Evolutionary conservation across 2,888 invertebrate genomes (phyloP), one percentile per base, ranked within the genome.

Genomic region (Drosophila diplacantha): DNA sequence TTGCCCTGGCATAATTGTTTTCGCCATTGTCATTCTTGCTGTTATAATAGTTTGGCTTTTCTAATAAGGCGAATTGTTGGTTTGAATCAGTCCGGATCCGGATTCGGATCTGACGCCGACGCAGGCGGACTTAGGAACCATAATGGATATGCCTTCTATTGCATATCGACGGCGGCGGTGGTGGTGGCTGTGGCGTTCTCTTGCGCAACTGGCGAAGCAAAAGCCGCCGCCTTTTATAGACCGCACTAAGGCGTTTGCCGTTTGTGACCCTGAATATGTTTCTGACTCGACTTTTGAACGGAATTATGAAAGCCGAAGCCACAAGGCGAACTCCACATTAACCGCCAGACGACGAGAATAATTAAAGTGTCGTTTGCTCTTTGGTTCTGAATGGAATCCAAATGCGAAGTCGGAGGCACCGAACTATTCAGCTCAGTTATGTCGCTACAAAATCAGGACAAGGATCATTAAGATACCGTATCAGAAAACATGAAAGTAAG

Each of bases 221-320:
- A 39, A 41, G 46, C 34, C 37, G 44, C 58, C 49, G 64, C 70
- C 74, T 69, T 82, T 80, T 74, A 82, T 64, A 69, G 81, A 46
- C 51, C 63, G 31, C 31, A 46, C 34, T 58, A 44, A 68, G 81
- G 68, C 74, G 78, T 76, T 62, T 52, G 43, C 26, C 26, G 26
- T 29, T 44, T 44, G 47, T 56, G 73, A 69, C 81, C 83, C 68
- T 79, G 78, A 82, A 72, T 67, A 49, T 20, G 51, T 65, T 68
- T 62, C 51, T 59, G 43, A 49, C 41, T 59, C 26, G 46, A 37
- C 49, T 67, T 51, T 39, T 69, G 56, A 74, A 51, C 61, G 55
- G 46, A 65, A 49, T 49, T 53, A 31, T 68, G 54, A 53, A 52
- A 67, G 47, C 53, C 18, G 31, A 29, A 35, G 24, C n/a, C 29